A percentile compares a stretch with the other conserved stretches of the same genome.
phyloP scores from a whole-genome alignment of 23 tunicate species.

The Ascidia mentula region DNA sequence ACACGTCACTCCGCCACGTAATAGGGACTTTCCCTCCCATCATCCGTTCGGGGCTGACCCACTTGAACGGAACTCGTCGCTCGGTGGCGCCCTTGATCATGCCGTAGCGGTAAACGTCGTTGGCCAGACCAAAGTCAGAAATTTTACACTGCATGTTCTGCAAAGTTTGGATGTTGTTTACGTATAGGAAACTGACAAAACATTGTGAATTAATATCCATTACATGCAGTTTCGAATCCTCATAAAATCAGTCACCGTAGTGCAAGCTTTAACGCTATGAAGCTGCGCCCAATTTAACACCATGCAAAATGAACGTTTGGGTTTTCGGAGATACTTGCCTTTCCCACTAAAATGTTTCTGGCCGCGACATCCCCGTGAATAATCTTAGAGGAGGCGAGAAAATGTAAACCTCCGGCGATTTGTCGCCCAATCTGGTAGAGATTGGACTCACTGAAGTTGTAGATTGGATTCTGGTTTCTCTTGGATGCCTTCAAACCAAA shows the following conservation, averaged over 20 bases:
- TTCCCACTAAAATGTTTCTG: slow-evolving; percentile 63
- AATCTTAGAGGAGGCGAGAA: slow-evolving; percentile 26
- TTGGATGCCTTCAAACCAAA: slow-evolving; percentile 16
- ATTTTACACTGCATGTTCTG: slow-evolving; percentile 55
- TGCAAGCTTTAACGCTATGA: too few relatives aligned
- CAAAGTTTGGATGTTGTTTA: too few relatives aligned
- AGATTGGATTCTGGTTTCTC: slow-evolving; percentile 35
- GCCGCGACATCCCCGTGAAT: slow-evolving; percentile 91
- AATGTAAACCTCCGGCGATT: slow-evolving; percentile 64
- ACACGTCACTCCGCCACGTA: slow-evolving; percentile 85
- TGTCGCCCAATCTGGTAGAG: slow-evolving; percentile 51
- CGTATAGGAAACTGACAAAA: too few relatives aligned
- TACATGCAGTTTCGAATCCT: too few relatives aligned
- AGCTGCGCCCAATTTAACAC: too few relatives aligned
- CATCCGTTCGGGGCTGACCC: slow-evolving; percentile 94
- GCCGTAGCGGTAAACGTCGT: slow-evolving; percentile 85
- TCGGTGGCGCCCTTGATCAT: slow-evolving; percentile 69
- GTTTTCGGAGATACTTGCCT: slow-evolving; percentile 53
- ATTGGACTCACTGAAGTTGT: slow-evolving; percentile 34
- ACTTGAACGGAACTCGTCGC: slow-evolving; percentile 63
- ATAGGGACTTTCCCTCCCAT: slow-evolving; percentile 57
- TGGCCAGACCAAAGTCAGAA: slow-evolving; percentile 82
- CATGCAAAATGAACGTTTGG: too few relatives aligned
- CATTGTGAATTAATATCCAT: too few relatives aligned
- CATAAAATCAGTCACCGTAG: too few relatives aligned